Evolutionary conservation across 2,888 invertebrate genomes (phyloP).

Genomic region (Calameuta idolon): DNA sequence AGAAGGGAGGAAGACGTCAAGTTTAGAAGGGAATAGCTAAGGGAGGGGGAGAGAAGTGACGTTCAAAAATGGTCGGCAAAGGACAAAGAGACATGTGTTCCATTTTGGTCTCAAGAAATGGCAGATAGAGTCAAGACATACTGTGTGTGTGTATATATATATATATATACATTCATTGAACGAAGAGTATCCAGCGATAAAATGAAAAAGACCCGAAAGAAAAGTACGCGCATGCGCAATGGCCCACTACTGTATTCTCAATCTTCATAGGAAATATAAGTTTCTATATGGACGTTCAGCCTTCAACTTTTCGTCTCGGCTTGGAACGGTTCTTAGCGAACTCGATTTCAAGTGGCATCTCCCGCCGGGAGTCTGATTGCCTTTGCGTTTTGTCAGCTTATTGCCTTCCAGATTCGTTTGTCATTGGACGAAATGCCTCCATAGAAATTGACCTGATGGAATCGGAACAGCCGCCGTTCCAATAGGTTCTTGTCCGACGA

Average conservation of each 20-base stretch:
- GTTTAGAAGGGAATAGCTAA: background rate
- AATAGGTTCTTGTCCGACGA: background rate
- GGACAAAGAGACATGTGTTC: constrained; percentile 3
- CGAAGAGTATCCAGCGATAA: background rate
- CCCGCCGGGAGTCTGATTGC: constrained; percentile 48
- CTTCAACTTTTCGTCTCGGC: background rate
- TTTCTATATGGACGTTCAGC: background rate
- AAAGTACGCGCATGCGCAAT: background rate
- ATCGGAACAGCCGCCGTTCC: background rate
- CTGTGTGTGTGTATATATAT: too few species aligned
- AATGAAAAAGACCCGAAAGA: background rate
- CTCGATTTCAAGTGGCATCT: constrained; percentile 44
- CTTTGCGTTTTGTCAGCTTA: constrained; percentile 49
- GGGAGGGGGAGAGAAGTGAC: background rate
- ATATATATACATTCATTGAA: background rate
- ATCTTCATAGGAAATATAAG: background rate
- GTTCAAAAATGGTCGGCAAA: background rate
- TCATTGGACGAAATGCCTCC: constrained; percentile 39
- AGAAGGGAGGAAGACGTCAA: background rate
- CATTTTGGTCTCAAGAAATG: background rate
- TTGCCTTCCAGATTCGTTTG: constrained; percentile 49
- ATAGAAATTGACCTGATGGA: constrained; percentile 39
- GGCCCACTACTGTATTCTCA: background rate
- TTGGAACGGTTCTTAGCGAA: constrained; percentile 21
- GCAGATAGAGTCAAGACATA: background rate